These are phyloP conservation scores for Hololepta plana DNA, from an alignment of 2,888 invertebrate genomes.

Conservation along the genomic window DNA sequence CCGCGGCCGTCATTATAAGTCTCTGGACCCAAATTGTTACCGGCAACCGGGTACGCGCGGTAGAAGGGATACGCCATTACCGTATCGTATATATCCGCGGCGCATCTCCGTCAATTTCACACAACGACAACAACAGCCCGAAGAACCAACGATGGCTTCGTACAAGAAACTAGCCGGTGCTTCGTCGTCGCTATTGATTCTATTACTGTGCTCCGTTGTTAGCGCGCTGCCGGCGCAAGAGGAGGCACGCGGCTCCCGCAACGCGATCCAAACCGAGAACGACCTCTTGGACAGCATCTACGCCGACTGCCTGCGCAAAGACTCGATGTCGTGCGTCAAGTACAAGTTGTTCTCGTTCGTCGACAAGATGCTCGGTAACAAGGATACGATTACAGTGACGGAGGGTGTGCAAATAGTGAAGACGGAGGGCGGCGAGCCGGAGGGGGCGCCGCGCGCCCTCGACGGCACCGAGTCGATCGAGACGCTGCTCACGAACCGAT, in stretches of 20 bases:
- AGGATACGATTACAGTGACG: constrained; percentile 60
- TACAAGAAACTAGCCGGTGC: constrained; percentile 19
- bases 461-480: constrained; percentile 46
- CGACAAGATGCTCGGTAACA: constrained; percentile 66
- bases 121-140: too few species aligned
- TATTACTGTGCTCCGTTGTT: constrained; percentile 35
- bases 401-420: constrained; percentile 73
- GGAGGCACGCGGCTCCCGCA: constrained; percentile 31
- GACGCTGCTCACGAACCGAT: constrained; percentile 42
- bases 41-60: constrained; percentile 16
- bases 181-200: constrained; percentile 31
- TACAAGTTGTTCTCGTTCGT: constrained; percentile 75
- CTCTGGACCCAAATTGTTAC: constrained; percentile 29
- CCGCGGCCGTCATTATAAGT: constrained; percentile 27
- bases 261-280: constrained; percentile 49
- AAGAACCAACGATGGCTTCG: too few species aligned
- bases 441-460: constrained; percentile 60
- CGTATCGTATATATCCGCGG: constrained; percentile 24
- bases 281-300: constrained; percentile 63
- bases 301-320: constrained; percentile 63
- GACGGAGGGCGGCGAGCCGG: constrained; percentile 43
- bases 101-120: constrained; percentile 22
- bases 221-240: constrained; percentile 53
- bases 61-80: constrained; percentile 27
- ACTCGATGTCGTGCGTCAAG: constrained; percentile 69